Conservation (phyloP, 2,888 invertebrate species). For the Lithophane semibrunnea region DNA sequence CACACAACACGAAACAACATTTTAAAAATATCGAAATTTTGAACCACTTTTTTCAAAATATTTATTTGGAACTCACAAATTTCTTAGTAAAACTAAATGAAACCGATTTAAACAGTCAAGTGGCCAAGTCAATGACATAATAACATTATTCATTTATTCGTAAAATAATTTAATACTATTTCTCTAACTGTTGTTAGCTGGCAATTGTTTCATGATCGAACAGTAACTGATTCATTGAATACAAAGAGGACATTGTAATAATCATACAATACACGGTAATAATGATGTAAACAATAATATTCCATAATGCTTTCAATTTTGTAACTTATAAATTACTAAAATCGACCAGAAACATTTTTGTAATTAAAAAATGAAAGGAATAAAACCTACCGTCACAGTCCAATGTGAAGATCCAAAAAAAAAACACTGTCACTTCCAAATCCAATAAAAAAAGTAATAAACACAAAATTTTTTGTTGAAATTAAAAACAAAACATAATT, state of each 20-base stretch:
- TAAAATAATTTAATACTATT: constrained; percentile 6
- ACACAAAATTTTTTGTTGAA: constrained; percentile 42
- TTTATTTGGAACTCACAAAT: not conserved
- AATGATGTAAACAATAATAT: constrained; percentile 21
- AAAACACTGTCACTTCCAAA: constrained; percentile 62
- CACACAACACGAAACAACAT: too few species aligned
- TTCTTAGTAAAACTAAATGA: too few species aligned
- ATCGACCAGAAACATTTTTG: not conserved
- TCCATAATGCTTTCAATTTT: not conserved
- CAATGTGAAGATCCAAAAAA: constrained; percentile 57
- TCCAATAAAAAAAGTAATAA: constrained; percentile 51
- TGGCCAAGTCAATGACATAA: not conserved
- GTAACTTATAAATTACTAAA: not conserved
- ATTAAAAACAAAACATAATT: constrained; percentile 61
- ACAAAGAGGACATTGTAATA: constrained; percentile 30
- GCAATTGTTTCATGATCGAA: constrained; percentile 35
- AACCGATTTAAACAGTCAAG: not conserved
- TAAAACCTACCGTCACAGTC: constrained; percentile 62
- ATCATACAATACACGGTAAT: constrained; percentile 27
- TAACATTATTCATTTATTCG: constrained; percentile 22
- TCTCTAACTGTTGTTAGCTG: constrained; percentile 10
- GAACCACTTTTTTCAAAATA: not conserved
- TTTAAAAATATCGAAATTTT: too few species aligned
- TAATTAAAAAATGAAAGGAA: not conserved
- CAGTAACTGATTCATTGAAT: constrained; percentile 44